Evolutionary conservation across 1,140 invertebrate genomes (phyloP).

Genomic region (Trigoniulus corallinus): DNA sequence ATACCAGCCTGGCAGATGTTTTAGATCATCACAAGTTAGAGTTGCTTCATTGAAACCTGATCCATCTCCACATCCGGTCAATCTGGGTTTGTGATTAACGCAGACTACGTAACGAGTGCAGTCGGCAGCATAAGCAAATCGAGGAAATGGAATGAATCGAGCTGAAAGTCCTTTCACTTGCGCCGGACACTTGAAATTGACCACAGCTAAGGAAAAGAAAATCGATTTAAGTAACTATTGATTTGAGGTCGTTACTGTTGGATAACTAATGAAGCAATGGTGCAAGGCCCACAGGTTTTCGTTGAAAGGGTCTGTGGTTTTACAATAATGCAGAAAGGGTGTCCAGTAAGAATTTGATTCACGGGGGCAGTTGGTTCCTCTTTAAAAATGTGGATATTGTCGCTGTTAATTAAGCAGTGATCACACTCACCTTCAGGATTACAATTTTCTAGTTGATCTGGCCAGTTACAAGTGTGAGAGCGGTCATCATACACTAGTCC

Average conservation of each 20-base stretch:
- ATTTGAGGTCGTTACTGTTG: not conserved
- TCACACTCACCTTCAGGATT: constrained; percentile 69
- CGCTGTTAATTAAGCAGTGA: no score
- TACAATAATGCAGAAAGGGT: no score
- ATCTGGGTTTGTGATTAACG: constrained; percentile 58
- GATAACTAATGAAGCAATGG: not conserved
- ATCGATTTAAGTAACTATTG: not conserved
- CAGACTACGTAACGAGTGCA: constrained; percentile 62
- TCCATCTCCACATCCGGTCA: constrained; percentile 68
- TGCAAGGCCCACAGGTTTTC: not conserved
- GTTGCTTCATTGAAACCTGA: constrained; percentile 66
- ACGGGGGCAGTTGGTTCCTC: no score
- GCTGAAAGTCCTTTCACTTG: constrained; percentile 55
- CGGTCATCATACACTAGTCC: constrained; percentile 75
- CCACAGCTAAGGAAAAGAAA: constrained; percentile 24
- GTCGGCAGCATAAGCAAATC: constrained; percentile 65
- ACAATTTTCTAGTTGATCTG: constrained; percentile 64
- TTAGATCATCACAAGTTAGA: constrained; percentile 63
- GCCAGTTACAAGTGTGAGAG: constrained; percentile 81
- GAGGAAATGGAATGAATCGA: constrained; percentile 77
- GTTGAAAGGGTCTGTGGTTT: not conserved
- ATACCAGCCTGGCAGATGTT: constrained; percentile 47
- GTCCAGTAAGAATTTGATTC: no score
- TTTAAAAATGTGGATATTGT: no score
- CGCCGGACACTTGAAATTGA: constrained; percentile 42